A percentile compares a stretch with the other conserved stretches of the same genome.
Evolutionary conservation across 1,140 invertebrate genomes (phyloP).

Genomic region (Hesperophylax magnus): DNA sequence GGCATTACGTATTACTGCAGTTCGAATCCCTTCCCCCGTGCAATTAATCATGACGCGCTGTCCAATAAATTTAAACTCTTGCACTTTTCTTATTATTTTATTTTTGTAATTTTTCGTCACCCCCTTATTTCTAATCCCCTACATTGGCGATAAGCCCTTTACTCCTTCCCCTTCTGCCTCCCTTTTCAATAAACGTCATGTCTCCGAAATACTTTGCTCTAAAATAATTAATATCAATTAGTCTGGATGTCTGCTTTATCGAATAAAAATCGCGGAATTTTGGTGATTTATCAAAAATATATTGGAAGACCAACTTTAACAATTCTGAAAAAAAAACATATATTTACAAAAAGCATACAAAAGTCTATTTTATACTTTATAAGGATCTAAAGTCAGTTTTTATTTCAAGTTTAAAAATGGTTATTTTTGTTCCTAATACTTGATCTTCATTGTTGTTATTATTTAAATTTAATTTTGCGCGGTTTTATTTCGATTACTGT

Average conservation of each 20-base stretch:
- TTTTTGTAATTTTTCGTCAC: slow-evolving; percentile 60
- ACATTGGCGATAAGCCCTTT: slow-evolving; percentile 48
- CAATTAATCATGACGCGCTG: slow-evolving; percentile 57
- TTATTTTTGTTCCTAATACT: no score
- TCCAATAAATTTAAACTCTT: slow-evolving; percentile 70
- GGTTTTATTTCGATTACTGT: no score
- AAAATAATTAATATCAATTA: slow-evolving; percentile 58
- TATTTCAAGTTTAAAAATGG: no score
- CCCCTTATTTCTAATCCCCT: slow-evolving; percentile 34
- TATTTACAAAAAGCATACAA: no score
- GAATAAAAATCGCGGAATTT: no score
- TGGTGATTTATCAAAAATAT: no score
- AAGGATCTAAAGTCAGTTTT: no score
- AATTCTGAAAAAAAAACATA: no score
- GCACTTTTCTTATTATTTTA: slow-evolving; percentile 72
- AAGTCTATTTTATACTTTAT: no score
- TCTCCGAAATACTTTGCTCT: slow-evolving; percentile 52
- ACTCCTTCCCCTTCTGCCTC: slow-evolving; percentile 34
- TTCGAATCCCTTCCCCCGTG: not conserved
- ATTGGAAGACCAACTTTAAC: no score
- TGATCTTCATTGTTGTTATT: no score
- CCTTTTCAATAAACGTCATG: slow-evolving; percentile 63
- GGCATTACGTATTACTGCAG: not conserved
- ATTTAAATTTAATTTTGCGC: no score
- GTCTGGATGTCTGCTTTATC: not conserved